Percentiles rank a stretch among this genome's conserved stretches.
These are phyloP conservation scores for Botia almorhae DNA, from an alignment of 2,797 vertebrate species.

Conservation along the genomic window DNA sequence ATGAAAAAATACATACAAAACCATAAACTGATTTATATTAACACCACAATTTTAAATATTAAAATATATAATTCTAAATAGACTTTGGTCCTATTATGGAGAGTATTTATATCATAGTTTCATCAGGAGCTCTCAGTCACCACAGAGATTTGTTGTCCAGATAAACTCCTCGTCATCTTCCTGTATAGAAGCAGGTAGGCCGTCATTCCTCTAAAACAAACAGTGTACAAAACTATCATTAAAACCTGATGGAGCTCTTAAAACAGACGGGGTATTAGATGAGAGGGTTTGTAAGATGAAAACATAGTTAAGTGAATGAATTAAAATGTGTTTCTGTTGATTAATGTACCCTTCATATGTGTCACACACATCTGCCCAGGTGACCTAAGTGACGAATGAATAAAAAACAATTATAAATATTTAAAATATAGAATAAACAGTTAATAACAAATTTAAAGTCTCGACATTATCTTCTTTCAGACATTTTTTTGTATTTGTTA, in stretches of 20 bases:
- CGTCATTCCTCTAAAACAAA: neutral
- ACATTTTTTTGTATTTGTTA: too few species aligned
- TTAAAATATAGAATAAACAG: too few species aligned
- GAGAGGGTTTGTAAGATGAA: neutral
- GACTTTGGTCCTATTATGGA: neutral
- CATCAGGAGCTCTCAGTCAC: neutral
- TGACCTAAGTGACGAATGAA: neutral
- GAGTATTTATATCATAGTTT: too few species aligned
- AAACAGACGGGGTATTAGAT: neutral
- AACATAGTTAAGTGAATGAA: neutral
- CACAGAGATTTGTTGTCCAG: neutral
- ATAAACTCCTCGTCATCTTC: neutral
- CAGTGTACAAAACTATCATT: neutral
- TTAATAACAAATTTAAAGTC: too few species aligned
- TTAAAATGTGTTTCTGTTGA: neutral
- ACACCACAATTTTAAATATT: neutral
- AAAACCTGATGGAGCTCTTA: neutral
- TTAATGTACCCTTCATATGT: conserved; percentile 60
- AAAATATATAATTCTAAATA: neutral
- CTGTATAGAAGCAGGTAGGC: neutral
- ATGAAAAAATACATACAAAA: neutral
- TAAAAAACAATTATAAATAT: neutral
- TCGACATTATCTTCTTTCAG: too few species aligned
- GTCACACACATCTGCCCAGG: conserved; percentile 65
- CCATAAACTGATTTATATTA: neutral